Conservation (phyloP, 2,888 invertebrate species). For the Aradus depressus region DNA sequence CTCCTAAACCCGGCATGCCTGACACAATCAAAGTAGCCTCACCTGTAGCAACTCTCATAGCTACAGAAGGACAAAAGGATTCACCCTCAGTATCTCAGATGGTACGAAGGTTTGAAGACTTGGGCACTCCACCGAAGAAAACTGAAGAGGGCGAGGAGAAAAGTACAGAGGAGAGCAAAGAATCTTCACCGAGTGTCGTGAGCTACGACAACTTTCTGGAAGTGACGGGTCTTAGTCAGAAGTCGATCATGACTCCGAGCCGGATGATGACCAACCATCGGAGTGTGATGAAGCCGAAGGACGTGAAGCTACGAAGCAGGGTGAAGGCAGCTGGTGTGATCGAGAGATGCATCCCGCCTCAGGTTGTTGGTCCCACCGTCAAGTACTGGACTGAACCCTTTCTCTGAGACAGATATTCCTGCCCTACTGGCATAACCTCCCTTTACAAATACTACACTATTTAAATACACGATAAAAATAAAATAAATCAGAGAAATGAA, state of each 20-base stretch:
- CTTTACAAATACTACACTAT: too few relatives aligned
- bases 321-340: slow-evolving; percentile 46
- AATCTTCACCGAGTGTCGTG: slow-evolving; percentile 15
- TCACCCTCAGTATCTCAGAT: slow-evolving; percentile 32
- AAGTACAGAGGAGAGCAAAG: slow-evolving; percentile 33
- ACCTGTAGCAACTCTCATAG: slow-evolving; percentile 27
- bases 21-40: slow-evolving; percentile 29
- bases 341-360: slow-evolving; percentile 40
- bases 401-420: too few relatives aligned
- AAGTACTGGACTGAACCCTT: slow-evolving; percentile 43
- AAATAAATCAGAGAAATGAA: too few relatives aligned
- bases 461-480: too few relatives aligned
- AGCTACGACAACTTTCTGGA: slow-evolving; percentile 64
- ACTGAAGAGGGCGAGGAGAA: slow-evolving; percentile 27
- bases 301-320: slow-evolving; percentile 61
- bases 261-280: slow-evolving; percentile 63
- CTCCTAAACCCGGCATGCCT: slow-evolving; percentile 25
- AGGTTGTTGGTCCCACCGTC: slow-evolving; percentile 32
- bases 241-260: slow-evolving; percentile 58
- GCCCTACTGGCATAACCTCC: too few relatives aligned
- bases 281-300: slow-evolving; percentile 63
- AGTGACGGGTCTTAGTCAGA: slow-evolving; percentile 66
- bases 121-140: slow-evolving; percentile 36
- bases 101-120: slow-evolving; percentile 31
- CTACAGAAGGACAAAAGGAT: slow-evolving; percentile 28